Base-by-base conservation (phyloP, 2,797 vertebrate species). In the Acridotheres tristis region DNA sequence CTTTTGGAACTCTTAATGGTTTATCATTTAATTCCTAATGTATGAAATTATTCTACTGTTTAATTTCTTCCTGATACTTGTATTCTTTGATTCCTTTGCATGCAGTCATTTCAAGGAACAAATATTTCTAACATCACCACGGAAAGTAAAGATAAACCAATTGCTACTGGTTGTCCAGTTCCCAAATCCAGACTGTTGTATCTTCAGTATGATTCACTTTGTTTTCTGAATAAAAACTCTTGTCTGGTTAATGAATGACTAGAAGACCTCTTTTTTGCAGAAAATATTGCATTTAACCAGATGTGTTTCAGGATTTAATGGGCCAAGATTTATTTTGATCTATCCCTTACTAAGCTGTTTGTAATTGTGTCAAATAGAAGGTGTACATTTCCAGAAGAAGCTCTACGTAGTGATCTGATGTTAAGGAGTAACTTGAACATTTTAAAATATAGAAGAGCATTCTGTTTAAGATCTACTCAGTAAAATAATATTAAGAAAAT, bases 21-120 rank as follows among this genome's bases (percentile, higher is more conserved):
- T 80, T 89, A n/a, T 78, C 5, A 45, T 58, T 22, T 80, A 34
- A 72, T 79, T 85, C 34, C 25, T 89, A 65, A 18, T n/a, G 16
- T 21, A 54, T 54, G 7, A 38, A 61, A 91, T 79, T 81, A 59
- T 72, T 54, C n/a, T 57, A 26, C 40, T 95, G 58, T 45, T 81
- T 93, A 51, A 88, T 88, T 94, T 93, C 67, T 92, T 84, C 80
- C 71, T 48, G 85, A 71, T 61, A 83, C 5, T 50, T 72, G 23
- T 58, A 25, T 61, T 63, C 13, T 81, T 92, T 83, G 16, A 69
- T 69, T 85, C 32, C 40, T 87, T 65, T 67, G 11, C 36, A 85
- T 75, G n/a, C 14, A 61, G 30, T 58, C 23, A 32, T 80, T 87
- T 82, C 51, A 93, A 77, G 48, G 42, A 91, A 43, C 15, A 91